Base-by-base conservation (phyloP, 2,888 invertebrate species). In the Blera fallax region DNA sequence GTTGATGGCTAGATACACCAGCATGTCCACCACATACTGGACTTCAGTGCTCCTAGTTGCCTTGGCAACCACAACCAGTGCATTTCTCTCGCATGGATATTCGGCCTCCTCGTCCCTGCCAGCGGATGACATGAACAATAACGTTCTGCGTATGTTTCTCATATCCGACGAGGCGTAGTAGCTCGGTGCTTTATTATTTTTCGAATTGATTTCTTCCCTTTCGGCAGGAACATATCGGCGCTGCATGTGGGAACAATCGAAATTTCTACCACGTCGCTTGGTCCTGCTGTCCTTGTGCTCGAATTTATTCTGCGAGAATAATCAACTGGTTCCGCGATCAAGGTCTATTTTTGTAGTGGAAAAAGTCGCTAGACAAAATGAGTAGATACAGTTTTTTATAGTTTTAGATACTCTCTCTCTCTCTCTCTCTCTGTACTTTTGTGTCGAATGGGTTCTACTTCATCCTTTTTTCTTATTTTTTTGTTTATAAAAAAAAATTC, bases 291-390 rank as follows among this genome's bases (percentile, higher is more conserved):
- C 91, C 34, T 88, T 91, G 60, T 91, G 91, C 87, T 89, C 90
- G 78, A 91, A 91, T 87, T 88, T 91, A 29, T 91, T 91, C 72
- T 91, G 91, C 88, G 91, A 91, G 88, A 91, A 91, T 73, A 91
- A 91, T 88, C 91, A 91, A 81, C 88, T 91, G 58, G 87, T 90
- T 84, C 88, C 91, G 73, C 90, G 91, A 73, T 91, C 91, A 90
- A 91, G 91, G 90, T 91, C 91, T 88, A 90, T 91, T 89, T 91
- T 91, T 90, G 91, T 91, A 89, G 89, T 91, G 89, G 91, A 91
- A 90, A 91, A 91, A 89, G 88, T 90, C 76, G 89, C 91, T 89
- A 91, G 91, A 90, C 91, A 89, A 74, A 91, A 91, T 88, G 91
- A 91, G 91, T 91, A 91, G 90, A 89, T 89, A 89, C 82, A 65